Base-by-base conservation (phyloP, 2,888 invertebrate genomes). In the Rhyacophila evoluta region DNA sequence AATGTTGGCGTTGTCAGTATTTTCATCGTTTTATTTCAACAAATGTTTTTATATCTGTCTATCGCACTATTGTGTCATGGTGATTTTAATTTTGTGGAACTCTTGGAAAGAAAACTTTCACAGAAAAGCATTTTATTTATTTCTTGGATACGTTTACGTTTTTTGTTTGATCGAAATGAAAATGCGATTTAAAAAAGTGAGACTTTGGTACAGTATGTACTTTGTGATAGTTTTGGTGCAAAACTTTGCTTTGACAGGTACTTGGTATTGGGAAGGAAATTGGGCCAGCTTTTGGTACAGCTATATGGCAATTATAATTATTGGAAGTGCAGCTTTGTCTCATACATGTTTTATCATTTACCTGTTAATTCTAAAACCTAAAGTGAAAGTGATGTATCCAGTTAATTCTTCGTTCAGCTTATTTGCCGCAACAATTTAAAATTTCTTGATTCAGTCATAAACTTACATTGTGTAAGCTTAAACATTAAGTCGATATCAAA, bases 101-200 rank as follows among this genome's bases (percentile, higher is more conserved):
- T 82, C 87, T 87, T 38, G 83, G 84, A 5, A 84, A 86, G 88
- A 91, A 83, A 89, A 90, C 85, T 85, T 90, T 0, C 84, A 90
- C 75, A 88, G 88, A 78, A 87, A 89, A 15, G 85, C 90, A 1
- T 94, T 94, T 85, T 93, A 93, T 84, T 84, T 94, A 80, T 93
- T 95, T 85, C 90, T 95, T 15, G 93, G 94, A 11, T 91, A 94
- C 83, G 90, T 95, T 81, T 95, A 94, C 84, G 89, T 95, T 75
- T 93, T 95, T 85, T 93, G 94, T 84, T 88, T 95, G 68, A 92
- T 95, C 84, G 95, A 95, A 87, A 95, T 95, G 84, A 93, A 94
- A 85, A 91, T 95, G 76, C 93, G 93, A 85, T 95, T 95, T 85
- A 93, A 92, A 82, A 92, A 93, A 84, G 91, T 94, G 19, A 91